Evolutionary conservation across 2,797 vertebrate species (phyloP).

Genomic region (Erethizon dorsatum): DNA sequence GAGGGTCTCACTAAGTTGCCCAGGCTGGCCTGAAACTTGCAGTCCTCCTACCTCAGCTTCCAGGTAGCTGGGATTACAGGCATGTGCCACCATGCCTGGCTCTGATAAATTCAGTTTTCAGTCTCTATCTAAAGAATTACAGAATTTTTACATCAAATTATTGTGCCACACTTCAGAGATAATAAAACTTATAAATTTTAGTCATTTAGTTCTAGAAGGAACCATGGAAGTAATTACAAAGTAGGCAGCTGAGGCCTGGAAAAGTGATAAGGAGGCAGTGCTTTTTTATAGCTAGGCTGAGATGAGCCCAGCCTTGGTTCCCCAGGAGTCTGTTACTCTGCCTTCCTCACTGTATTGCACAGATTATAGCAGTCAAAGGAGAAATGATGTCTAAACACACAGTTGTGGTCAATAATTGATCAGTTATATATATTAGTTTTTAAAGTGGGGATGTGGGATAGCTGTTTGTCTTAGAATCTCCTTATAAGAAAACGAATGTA

Average conservation of each 20-base stretch:
- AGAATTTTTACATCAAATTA: conserved; percentile 56
- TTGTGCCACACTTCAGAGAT: neutral
- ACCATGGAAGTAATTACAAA: conserved; percentile 2
- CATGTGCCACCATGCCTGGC: neutral
- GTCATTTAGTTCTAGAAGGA: neutral
- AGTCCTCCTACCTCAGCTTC: neutral
- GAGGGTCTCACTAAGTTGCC: neutral
- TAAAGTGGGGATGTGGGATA: neutral
- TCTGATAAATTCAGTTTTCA: neutral
- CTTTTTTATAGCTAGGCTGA: neutral
- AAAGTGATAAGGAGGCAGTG: neutral
- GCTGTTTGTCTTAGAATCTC: neutral
- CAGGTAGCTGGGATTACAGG: neutral
- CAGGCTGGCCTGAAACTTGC: neutral
- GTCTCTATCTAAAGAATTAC: neutral
- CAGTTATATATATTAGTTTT: neutral
- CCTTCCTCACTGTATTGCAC: neutral
- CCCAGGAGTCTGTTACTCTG: neutral
- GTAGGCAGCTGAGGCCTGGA: neutral
- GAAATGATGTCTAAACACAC: neutral
- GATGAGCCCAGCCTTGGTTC: neutral
- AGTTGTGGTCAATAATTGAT: neutral
- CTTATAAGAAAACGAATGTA: neutral
- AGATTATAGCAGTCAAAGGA: neutral
- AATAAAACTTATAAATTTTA: neutral